Evolutionary conservation across 2,113 vertebrate genomes (phyloP).

Genomic region (Eclectus roratus): DNA sequence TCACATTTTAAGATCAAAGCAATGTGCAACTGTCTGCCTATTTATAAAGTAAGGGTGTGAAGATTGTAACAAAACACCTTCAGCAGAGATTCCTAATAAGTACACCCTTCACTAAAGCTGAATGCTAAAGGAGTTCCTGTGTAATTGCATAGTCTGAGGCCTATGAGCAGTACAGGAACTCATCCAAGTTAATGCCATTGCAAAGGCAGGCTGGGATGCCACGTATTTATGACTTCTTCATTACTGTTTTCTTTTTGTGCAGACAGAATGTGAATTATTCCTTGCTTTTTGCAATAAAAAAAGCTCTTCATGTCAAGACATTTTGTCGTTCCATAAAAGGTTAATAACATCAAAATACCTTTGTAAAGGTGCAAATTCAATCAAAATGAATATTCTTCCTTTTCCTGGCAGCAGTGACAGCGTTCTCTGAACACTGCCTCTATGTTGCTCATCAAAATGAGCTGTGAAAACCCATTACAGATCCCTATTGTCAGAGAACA

Average conservation of each 20-base stretch:
- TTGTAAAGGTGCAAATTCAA: neutral
- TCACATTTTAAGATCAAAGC: constrained; percentile 10
- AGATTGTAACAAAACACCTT: neutral
- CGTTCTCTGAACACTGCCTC: neutral
- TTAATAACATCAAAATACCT: neutral
- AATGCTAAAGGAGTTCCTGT: neutral
- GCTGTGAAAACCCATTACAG: neutral
- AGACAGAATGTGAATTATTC: neutral
- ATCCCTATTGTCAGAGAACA: neutral
- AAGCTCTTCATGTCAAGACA: neutral
- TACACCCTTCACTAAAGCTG: neutral
- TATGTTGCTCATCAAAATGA: neutral
- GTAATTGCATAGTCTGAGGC: constrained; percentile 15
- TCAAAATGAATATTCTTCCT: neutral
- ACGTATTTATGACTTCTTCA: neutral
- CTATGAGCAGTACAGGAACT: neutral
- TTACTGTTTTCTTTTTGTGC: neutral
- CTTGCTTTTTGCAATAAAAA: neutral
- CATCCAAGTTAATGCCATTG: neutral
- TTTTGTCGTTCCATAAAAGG: neutral
- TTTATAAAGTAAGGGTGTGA: neutral
- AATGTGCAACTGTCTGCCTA: neutral
- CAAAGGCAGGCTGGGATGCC: neutral
- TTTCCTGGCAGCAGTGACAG: neutral
- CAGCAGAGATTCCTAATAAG: neutral